Evolutionary conservation across 92 coral and sea anemone species (phyloP).

Genomic region (Heliopora coerulea): DNA sequence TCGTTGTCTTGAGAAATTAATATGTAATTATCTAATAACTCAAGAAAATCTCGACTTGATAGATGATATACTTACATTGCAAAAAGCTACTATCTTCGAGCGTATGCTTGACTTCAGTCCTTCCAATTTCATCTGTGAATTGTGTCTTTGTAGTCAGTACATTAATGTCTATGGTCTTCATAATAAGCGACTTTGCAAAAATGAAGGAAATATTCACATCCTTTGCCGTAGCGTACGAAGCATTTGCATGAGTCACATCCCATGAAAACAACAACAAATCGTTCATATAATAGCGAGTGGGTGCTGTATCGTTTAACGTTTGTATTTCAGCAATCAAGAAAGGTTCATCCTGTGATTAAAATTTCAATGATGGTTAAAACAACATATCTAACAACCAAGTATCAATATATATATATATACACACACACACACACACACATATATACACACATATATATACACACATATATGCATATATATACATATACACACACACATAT

Average conservation of each 20-base stretch:
- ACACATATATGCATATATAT: too few relatives aligned
- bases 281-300: constrained; percentile 65
- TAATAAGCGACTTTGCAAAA: constrained; percentile 1
- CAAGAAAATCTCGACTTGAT: too few relatives aligned
- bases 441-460: too few relatives aligned
- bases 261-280: constrained; percentile 61
- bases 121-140: too few relatives aligned
- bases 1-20: too few relatives aligned
- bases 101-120: constrained; percentile 28
- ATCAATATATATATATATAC: too few relatives aligned
- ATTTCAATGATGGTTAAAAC: background rate
- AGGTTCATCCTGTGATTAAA: constrained; percentile 53
- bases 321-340: constrained; percentile 59
- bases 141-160: too few relatives aligned
- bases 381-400: too few relatives aligned
- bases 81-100: constrained; percentile 8
- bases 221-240: constrained; percentile 72
- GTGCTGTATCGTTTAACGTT: constrained; percentile 62
- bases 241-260: constrained; percentile 71
- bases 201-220: constrained; percentile 49
- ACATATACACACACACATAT: too few relatives aligned
- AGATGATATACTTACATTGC: constrained; percentile 34
- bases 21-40: too few relatives aligned
- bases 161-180: too few relatives aligned
- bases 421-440: too few relatives aligned